Percentiles rank a stretch among this genome's conserved stretches.
Conservation (phyloP, 2,113 vertebrate species). For the Oryzias celebensis region DNA sequence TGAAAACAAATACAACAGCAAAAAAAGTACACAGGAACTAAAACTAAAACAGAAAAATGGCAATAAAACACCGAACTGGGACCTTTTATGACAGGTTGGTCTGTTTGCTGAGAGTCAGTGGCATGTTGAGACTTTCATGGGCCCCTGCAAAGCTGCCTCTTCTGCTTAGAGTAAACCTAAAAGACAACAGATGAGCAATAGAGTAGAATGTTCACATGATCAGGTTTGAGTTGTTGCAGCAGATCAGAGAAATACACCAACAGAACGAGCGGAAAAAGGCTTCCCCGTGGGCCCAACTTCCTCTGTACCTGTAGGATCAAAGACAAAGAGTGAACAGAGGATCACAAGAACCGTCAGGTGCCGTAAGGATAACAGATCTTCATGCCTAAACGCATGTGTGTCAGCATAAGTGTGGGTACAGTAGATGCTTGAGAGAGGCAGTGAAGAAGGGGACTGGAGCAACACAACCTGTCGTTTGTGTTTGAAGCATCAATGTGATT, state of each 20-base stretch:
- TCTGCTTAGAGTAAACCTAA: neutral
- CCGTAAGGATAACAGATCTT: conserved; percentile 61
- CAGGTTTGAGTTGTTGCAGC: conserved; percentile 26
- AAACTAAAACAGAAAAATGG: too few species aligned
- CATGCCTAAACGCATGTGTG: conserved; percentile 44
- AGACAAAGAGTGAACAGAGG: conserved; percentile 37
- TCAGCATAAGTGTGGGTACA: conserved; percentile 29
- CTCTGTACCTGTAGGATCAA: conserved; percentile 68
- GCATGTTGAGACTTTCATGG: too few species aligned
- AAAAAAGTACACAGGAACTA: too few species aligned
- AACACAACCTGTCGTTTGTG: neutral
- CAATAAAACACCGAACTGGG: too few species aligned
- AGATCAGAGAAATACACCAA: conserved; percentile 54
- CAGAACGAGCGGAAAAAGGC: conserved; percentile 38
- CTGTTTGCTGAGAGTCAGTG: too few species aligned
- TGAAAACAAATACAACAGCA: too few species aligned
- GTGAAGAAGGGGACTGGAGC: neutral
- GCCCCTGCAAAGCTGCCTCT: too few species aligned
- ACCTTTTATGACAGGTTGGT: too few species aligned
- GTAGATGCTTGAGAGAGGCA: neutral
- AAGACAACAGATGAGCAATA: conserved; percentile 1
- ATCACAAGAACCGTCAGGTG: conserved; percentile 59
- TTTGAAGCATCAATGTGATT: conserved; percentile 1
- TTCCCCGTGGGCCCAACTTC: conserved; percentile 51
- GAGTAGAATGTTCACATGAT: neutral